These are phyloP conservation scores for Serinus canaria DNA, from an alignment of 2,113 vertebrate genomes.

Conservation along the genomic window DNA sequence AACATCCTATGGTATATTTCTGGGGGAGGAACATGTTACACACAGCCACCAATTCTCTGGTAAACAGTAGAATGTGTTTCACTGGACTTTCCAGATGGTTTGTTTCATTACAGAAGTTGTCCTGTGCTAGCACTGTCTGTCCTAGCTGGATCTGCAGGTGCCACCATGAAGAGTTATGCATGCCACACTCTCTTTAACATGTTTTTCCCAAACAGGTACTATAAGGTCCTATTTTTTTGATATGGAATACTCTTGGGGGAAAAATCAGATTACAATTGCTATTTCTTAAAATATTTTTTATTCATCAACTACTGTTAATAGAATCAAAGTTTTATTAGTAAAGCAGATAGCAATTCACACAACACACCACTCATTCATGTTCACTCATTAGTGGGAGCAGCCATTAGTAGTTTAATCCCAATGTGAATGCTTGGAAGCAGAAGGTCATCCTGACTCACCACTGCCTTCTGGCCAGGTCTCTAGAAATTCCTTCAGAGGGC, in stretches of 20 bases:
- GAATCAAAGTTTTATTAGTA: neutral
- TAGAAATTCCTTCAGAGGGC: neutral
- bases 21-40: neutral
- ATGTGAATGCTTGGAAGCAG: neutral
- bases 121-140: neutral
- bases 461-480: neutral
- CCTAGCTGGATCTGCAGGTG: neutral
- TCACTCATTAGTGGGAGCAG: neutral
- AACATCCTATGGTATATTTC: neutral
- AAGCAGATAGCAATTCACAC: neutral
- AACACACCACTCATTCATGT: neutral
- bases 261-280: neutral
- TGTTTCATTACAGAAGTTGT: neutral
- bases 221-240: neutral
- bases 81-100: neutral
- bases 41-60: neutral
- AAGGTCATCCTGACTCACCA: neutral
- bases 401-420: neutral
- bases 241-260: neutral
- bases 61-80: neutral
- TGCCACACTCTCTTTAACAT: neutral
- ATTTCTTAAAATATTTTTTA: neutral
- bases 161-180: neutral
- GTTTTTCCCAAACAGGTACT: neutral
- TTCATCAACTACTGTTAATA: neutral